phyloP scores from a whole-genome alignment of 2,797 vertebrate species.

The Chaenodraco wilsoni region DNA sequence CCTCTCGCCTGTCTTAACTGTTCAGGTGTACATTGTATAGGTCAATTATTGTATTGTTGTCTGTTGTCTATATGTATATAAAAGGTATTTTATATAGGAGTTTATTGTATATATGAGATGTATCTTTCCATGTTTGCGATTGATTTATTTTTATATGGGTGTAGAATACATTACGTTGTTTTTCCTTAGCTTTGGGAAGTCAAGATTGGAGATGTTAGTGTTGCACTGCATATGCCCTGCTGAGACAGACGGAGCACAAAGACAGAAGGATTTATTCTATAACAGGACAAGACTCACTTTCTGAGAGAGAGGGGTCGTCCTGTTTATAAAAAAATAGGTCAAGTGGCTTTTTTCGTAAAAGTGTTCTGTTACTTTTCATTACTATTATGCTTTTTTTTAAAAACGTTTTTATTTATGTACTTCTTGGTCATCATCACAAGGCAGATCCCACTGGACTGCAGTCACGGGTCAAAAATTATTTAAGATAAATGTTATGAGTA shows the following conservation, averaged over 20 bases:
- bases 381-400: conserved; percentile 48
- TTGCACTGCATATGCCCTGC: conserved; percentile 86
- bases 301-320: conserved; percentile 75
- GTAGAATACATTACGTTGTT: conserved; percentile 75
- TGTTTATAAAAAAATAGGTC: conserved; percentile 75
- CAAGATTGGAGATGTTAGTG: conserved; percentile 77
- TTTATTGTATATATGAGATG: conserved; percentile 86
- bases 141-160: conserved; percentile 89
- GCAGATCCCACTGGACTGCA: conserved; percentile 76
- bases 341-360: conserved; percentile 77
- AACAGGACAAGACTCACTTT: conserved; percentile 73
- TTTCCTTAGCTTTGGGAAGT: conserved; percentile 78
- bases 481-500: conserved; percentile 56
- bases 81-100: conserved; percentile 87
- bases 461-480: conserved; percentile 76
- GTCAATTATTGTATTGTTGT: conserved; percentile 80
- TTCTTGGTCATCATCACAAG: conserved; percentile 65
- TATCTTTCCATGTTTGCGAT: conserved; percentile 86
- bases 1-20: conserved; percentile 86
- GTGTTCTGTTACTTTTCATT: conserved; percentile 71
- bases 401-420: conserved; percentile 75
- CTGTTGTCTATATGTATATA: conserved; percentile 86
- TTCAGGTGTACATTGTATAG: conserved; percentile 88
- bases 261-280: conserved; percentile 71
- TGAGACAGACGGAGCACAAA: conserved; percentile 80